Evolutionary conservation across 2,797 vertebrate genomes (phyloP), one percentile per base, ranked within the genome.

Genomic region (Gadopsis bispinosus): DNA sequence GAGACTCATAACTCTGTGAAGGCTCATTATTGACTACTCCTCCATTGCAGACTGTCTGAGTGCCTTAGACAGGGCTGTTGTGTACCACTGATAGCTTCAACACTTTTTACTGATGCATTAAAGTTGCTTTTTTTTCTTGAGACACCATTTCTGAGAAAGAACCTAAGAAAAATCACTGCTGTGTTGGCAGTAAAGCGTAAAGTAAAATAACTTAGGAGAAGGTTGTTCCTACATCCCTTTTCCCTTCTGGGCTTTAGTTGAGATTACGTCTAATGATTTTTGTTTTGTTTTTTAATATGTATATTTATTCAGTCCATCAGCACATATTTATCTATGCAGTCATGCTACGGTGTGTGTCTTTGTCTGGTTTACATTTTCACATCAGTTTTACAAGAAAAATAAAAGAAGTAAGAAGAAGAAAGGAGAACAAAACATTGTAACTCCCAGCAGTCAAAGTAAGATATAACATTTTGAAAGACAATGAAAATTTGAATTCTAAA

Each of bases 1-100:
- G 69, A 87, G 74, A 88, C 87, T 88, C 89, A 86, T 91, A 90
- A 86, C 79, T 75, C 77, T 80, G 84, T 77, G 75, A 89, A 90
- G 85, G 75, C 75, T 87, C 68, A 83, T 80, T 89, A 91, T 91
- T 86, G 88, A 91, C 90, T 86, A 14, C 69, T 71, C 55, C 64
- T 89, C 72, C 58, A 45, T 83, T 69, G 50, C 79, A 88, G 83
- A 81, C 81, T 64, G 80, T 83, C 90, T 85, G 80, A 87, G 87
- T 86, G 85, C 63, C 73, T 69, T 17, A 74, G 67, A 83, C 81
- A 6, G 69, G 31, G 54, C 61, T 78, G 62, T 69, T 77, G 73
- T 81, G 62, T 56, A 41, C 64, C 11, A 48, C 54, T 50, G 69
- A 71, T 78, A 75, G 53, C 55, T 55, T 73, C 60, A 67, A 31